Percentiles rank a stretch among this genome's conserved stretches.
Evolutionary conservation across 2,113 vertebrate species (phyloP).

Genomic region (Spilogale gracilis): DNA sequence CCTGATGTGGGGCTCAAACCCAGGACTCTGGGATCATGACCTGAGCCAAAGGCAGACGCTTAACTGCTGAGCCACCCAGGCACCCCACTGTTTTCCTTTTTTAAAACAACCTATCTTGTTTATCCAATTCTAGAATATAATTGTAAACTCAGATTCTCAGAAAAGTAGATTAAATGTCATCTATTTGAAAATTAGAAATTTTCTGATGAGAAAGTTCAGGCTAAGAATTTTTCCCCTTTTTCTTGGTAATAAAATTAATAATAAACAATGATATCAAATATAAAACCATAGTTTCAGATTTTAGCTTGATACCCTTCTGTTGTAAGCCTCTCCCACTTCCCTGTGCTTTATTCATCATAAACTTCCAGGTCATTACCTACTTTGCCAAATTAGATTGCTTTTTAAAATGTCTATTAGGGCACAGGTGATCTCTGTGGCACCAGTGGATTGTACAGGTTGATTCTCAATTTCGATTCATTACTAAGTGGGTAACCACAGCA

Average conservation of each 20-base stretch:
- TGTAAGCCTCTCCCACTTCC: not conserved
- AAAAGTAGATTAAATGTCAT: slow-evolving; percentile 32
- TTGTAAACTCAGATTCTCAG: slow-evolving; percentile 28
- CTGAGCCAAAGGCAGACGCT: too few relatives aligned
- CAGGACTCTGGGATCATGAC: too few relatives aligned
- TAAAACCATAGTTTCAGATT: not conserved
- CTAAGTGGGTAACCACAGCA: not conserved
- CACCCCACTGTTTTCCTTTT: slow-evolving; percentile 8
- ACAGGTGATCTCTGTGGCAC: not conserved
- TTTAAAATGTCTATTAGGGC: not conserved
- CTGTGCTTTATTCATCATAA: not conserved
- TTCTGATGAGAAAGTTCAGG: not conserved
- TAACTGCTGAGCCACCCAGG: too few relatives aligned
- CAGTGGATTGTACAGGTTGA: not conserved
- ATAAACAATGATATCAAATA: not conserved
- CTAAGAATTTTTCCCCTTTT: not conserved
- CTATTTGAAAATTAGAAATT: slow-evolving; percentile 34
- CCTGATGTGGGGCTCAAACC: too few relatives aligned
- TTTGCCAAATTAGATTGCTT: slow-evolving; percentile 6
- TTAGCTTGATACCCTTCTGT: not conserved
- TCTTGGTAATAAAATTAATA: not conserved
- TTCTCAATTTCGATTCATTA: not conserved
- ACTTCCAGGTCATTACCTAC: not conserved
- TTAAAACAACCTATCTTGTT: slow-evolving; percentile 3
- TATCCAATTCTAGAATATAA: slow-evolving; percentile 32